phyloP scores from a whole-genome alignment of 92 coral and sea anemone genomes.

The Virgularia gustaviana region DNA sequence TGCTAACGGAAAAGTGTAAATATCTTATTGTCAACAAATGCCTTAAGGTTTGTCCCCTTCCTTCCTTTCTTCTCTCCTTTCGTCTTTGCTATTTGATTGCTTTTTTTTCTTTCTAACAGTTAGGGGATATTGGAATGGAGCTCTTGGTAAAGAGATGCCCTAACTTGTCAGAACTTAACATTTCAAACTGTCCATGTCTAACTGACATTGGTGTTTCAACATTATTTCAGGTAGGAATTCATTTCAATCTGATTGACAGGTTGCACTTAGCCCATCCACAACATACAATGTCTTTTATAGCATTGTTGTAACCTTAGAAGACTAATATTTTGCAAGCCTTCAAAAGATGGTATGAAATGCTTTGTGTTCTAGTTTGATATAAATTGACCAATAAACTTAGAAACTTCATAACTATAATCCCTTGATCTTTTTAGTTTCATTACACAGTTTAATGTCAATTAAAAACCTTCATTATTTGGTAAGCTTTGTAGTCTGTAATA shows the following conservation, averaged over 20 bases:
- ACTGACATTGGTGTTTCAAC: slow-evolving; percentile 71
- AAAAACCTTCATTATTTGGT: slow-evolving; percentile 63
- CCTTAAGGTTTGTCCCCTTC: slow-evolving; percentile 49
- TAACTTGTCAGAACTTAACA: slow-evolving; percentile 56
- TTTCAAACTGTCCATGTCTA: slow-evolving; percentile 68
- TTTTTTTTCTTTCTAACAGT: slow-evolving; percentile 12
- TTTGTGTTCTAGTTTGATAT: not conserved
- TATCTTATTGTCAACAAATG: slow-evolving; percentile 65
- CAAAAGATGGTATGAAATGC: slow-evolving; percentile 17
- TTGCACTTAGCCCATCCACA: not conserved
- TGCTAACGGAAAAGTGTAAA: slow-evolving; percentile 73
- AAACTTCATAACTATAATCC: not conserved
- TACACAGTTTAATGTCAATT: slow-evolving; percentile 53
- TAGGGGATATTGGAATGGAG: slow-evolving; percentile 56
- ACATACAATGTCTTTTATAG: not conserved
- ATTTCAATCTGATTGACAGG: too few species aligned
- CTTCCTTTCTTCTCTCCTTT: not conserved
- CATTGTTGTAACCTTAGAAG: slow-evolving; percentile 8
- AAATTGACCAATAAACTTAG: not conserved
- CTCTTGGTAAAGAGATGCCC: slow-evolving; percentile 58
- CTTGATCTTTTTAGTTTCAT: slow-evolving; percentile 45
- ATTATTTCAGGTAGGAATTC: slow-evolving; percentile 64
- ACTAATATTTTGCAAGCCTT: slow-evolving; percentile 15
- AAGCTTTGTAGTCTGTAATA: not conserved
- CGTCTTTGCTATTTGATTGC: not conserved